A percentile compares a stretch with the other conserved stretches of the same genome.
These are phyloP conservation scores for Seriola rivoliana DNA, from an alignment of 2,113 vertebrate species.

Conservation along the genomic window DNA sequence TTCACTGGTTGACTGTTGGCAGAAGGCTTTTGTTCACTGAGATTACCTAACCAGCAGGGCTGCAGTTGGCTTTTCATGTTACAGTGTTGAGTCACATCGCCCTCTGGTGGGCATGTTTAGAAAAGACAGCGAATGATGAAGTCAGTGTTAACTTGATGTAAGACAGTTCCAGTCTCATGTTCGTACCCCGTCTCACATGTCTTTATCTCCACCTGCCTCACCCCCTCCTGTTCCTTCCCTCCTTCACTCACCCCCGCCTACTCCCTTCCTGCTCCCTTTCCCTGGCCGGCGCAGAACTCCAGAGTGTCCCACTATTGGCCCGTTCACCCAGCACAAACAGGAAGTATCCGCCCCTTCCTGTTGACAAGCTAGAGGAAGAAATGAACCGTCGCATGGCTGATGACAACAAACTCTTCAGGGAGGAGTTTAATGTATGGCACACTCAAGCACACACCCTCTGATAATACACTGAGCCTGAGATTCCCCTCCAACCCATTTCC, in stretches of 20 bases:
- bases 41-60: constrained; percentile 71
- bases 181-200: constrained; percentile 39
- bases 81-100: constrained; percentile 39
- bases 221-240: constrained; percentile 50
- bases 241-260: constrained; percentile 34
- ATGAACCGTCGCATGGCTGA: constrained; percentile 98
- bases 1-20: constrained; percentile 42
- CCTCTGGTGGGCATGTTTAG: constrained; percentile 69
- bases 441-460: constrained; percentile 25
- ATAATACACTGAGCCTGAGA: not conserved
- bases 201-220: constrained; percentile 60
- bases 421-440: constrained; percentile 93
- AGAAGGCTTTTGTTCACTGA: constrained; percentile 66
- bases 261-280: constrained; percentile 63
- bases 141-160: constrained; percentile 19
- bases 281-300: constrained; percentile 89
- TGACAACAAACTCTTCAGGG: constrained; percentile 98
- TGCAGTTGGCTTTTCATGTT: constrained; percentile 10
- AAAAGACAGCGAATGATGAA: constrained; percentile 20
- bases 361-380: constrained; percentile 98
- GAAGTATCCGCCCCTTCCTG: constrained; percentile 95
- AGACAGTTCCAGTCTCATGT: constrained; percentile 18
- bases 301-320: constrained; percentile 96
- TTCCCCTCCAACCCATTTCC: constrained; percentile 10
- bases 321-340: constrained; percentile 98